A percentile compares a stretch with the other conserved stretches of the same genome.
phyloP scores from a whole-genome alignment of 2,888 invertebrate species.

The Cactoblastis cactorum region DNA sequence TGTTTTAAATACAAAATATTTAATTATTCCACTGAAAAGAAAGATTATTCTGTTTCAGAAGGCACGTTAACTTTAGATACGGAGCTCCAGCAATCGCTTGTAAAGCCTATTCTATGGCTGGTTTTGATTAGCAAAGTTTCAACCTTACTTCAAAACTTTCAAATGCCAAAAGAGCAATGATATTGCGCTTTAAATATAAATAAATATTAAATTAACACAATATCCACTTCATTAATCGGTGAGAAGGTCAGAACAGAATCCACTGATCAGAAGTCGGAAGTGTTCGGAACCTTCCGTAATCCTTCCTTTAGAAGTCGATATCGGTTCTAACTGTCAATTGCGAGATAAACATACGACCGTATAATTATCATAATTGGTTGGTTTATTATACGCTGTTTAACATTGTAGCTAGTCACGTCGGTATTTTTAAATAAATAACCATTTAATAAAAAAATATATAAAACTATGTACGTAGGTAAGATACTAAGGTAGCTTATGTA shows the following conservation, averaged over 20 bases:
- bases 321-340: conserved; percentile 1
- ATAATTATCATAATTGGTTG: background rate
- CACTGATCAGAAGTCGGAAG: conserved; percentile 61
- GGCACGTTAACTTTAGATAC: too few relatives aligned
- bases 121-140: background rate
- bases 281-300: conserved; percentile 50
- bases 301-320: conserved; percentile 55
- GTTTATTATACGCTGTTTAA: background rate
- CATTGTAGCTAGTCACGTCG: too few relatives aligned
- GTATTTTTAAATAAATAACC: too few relatives aligned
- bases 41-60: too few relatives aligned
- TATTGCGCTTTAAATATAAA: background rate
- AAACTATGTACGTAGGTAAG: too few relatives aligned
- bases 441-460: too few relatives aligned
- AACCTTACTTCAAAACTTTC: background rate
- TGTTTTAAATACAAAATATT: too few relatives aligned
- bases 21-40: too few relatives aligned
- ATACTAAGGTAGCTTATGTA: too few relatives aligned
- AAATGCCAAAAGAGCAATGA: background rate
- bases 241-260: conserved; percentile 36
- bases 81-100: too few relatives aligned
- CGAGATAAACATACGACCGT: conserved; percentile 24
- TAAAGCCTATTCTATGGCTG: too few relatives aligned
- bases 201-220: conserved; percentile 16
- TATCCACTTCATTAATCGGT: conserved; percentile 34